Evolutionary conservation across 2,888 invertebrate genomes (phyloP), one percentile per base, ranked within the genome.

Genomic region (Anoplius nigerrimus): DNA sequence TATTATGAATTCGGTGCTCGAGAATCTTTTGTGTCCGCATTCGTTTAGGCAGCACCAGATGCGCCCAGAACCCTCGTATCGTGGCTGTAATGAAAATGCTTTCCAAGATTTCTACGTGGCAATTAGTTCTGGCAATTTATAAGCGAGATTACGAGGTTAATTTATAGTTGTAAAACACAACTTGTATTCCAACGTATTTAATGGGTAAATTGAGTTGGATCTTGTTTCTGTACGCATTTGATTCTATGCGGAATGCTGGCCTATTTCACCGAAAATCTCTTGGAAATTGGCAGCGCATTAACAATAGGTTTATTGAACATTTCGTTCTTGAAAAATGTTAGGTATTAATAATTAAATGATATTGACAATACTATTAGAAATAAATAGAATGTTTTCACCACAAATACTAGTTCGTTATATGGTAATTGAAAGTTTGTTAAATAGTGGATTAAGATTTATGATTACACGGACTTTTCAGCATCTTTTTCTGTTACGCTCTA

Each of bases 111-210:
- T 73, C 71, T 69, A 75, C 71, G 72, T 62, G 62, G 79, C 80
- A 84, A 84, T 85, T 84, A 83, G 80, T 81, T 76, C 71, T 66
- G 61, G 54, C 75, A 75, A 83, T 84, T 83, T 83, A 83, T 80
- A 79, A 74, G 71, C 60, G 22, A 78, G 80, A 81, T 84, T 85
- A 83, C 60, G 42, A 46, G 66, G 68, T 75, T 75, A 76, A 83
- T 83, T 83, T 80, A 80, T 78, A 69, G 77, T 57, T 66, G 76
- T 64, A 46, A 48, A 34, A 34, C 34, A 13, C 1, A 34, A 34
- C 34, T 13, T 13, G 34, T 13, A 34, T 34, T 34, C 34, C 34
- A 13, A 34, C 34, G 34, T 11, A 34, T 34, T 34, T 34, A 34
- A 34, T 13, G 34, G 34, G n/a, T 48, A 6, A 20, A 20, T 48